Evolutionary conservation across 2,797 vertebrate species (phyloP).

Genomic region (Protonibea diacanthus): DNA sequence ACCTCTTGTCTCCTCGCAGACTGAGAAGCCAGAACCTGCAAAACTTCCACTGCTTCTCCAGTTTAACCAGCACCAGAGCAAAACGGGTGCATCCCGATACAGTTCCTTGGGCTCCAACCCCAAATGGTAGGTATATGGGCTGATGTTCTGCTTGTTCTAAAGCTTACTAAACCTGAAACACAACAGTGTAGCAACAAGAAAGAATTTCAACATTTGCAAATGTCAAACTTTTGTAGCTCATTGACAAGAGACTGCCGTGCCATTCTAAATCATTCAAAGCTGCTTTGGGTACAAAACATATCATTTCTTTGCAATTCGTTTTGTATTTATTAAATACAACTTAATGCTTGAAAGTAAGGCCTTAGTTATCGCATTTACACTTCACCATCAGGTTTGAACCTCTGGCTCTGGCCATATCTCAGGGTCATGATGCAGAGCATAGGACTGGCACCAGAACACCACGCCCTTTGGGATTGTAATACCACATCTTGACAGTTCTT

Average conservation of each 20-base stretch:
- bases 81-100: constrained; percentile 85
- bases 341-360: too few relatives aligned
- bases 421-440: constrained; percentile 67
- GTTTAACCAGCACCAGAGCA: constrained; percentile 81
- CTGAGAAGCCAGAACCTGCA: constrained; percentile 83
- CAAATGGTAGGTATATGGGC: constrained; percentile 83
- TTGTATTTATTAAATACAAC: background rate
- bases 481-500: constrained; percentile 79
- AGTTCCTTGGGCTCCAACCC: constrained; percentile 87
- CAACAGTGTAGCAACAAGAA: too few relatives aligned
- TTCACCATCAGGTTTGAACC: constrained; percentile 84
- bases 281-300: background rate
- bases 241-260: background rate
- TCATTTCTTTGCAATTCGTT: background rate
- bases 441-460: constrained; percentile 73
- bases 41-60: constrained; percentile 78
- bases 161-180: constrained; percentile 84
- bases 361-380: background rate
- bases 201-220: too few relatives aligned
- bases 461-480: constrained; percentile 80
- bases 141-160: constrained; percentile 79
- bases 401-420: constrained; percentile 81
- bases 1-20: constrained; percentile 85
- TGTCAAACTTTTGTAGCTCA: background rate
- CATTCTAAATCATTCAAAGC: background rate